Evolutionary conservation across 2,888 invertebrate genomes (phyloP).

Genomic region (Drosophila nr. fundita): DNA sequence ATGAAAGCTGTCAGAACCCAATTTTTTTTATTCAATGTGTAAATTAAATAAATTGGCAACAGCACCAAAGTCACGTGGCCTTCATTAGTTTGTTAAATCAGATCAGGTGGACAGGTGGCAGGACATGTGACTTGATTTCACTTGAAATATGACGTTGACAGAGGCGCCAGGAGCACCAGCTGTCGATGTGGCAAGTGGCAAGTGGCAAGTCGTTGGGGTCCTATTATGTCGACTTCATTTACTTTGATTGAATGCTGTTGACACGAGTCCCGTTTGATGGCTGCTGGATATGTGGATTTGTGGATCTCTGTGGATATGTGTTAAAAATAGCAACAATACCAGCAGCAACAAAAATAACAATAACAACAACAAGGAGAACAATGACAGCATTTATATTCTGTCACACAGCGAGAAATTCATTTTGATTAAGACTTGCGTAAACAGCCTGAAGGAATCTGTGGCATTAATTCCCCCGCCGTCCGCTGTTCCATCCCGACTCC

Average conservation of each 20-base stretch:
- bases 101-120: conserved; percentile 60
- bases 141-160: conserved; percentile 18
- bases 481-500: background rate
- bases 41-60: conserved; percentile 18
- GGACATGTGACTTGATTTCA: conserved; percentile 58
- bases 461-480: conserved; percentile 15
- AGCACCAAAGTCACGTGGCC: conserved; percentile 32
- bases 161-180: conserved; percentile 15
- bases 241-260: conserved; percentile 68
- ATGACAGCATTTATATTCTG: conserved; percentile 29
- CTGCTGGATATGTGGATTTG: conserved; percentile 9
- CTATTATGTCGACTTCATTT: conserved; percentile 38
- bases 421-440: conserved; percentile 70
- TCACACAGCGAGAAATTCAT: conserved; percentile 44
- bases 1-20: conserved; percentile 7
- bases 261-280: conserved; percentile 31
- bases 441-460: conserved; percentile 51
- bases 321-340: conserved; percentile 51
- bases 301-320: conserved; percentile 16
- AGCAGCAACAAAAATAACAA: background rate
- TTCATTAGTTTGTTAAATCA: background rate
- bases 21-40: conserved; percentile 3
- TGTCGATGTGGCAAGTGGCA: conserved; percentile 17
- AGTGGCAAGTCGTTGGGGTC: conserved; percentile 13
- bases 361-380: background rate